These are phyloP conservation scores for Nineta flava DNA, from an alignment of 2,888 invertebrate species.

Conservation along the genomic window DNA sequence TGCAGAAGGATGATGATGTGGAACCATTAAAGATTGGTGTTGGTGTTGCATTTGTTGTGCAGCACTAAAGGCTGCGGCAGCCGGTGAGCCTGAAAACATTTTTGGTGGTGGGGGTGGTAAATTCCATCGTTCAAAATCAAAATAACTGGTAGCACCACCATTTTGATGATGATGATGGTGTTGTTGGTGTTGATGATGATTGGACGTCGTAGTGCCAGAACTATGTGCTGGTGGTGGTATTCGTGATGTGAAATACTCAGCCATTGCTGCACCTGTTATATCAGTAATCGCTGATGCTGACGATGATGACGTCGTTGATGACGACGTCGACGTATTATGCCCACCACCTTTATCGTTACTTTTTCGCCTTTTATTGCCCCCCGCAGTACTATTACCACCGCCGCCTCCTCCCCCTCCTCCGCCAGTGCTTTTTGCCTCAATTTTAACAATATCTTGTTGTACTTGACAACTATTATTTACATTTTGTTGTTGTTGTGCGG, in stretches of 20 bases:
- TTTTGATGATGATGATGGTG: slow-evolving; percentile 34
- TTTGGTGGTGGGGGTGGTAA: slow-evolving; percentile 50
- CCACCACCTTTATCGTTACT: slow-evolving; percentile 38
- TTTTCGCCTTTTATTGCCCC: slow-evolving; percentile 31
- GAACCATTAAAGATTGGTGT: slow-evolving; percentile 48
- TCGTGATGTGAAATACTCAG: slow-evolving; percentile 29
- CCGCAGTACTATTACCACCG: slow-evolving; percentile 13
- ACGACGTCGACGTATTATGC: no score
- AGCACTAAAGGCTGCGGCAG: slow-evolving; percentile 25
- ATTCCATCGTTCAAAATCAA: slow-evolving; percentile 72
- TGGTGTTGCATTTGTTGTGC: slow-evolving; percentile 43
- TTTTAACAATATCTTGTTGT: slow-evolving; percentile 12
- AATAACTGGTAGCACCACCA: slow-evolving; percentile 39
- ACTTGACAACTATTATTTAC: slow-evolving; percentile 12
- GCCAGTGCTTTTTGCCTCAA: slow-evolving; percentile 26
- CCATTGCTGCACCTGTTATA: slow-evolving; percentile 34
- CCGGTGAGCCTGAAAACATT: slow-evolving; percentile 46
- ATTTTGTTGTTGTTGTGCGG: slow-evolving; percentile 17
- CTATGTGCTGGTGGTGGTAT: slow-evolving; percentile 52
- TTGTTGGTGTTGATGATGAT: slow-evolving; percentile 30
- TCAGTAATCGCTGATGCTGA: slow-evolving; percentile 34
- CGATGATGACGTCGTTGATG: neutral
- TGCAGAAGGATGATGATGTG: slow-evolving; percentile 43
- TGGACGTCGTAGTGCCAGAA: slow-evolving; percentile 19
- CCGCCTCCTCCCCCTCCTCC: slow-evolving; percentile 11